Evolutionary conservation across 2,888 invertebrate species (phyloP).

Genomic region (Scaptomyza polygonia): DNA sequence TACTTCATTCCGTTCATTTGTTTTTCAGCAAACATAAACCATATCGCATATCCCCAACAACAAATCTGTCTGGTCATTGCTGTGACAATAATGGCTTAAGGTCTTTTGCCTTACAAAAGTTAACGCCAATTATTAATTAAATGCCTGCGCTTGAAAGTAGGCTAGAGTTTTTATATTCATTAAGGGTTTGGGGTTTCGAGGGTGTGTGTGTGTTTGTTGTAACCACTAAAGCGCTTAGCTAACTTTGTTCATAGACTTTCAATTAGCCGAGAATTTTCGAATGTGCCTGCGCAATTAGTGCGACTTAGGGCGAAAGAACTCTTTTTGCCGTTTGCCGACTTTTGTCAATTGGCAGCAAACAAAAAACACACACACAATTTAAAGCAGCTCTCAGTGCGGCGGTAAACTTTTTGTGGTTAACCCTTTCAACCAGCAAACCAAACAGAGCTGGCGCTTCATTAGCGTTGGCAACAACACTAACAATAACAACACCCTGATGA

Average conservation of each 20-base stretch:
- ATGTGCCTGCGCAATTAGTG: constrained; percentile 60
- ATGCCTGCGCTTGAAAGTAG: constrained; percentile 39
- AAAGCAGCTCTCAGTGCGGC: constrained; percentile 52
- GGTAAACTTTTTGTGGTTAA: constrained; percentile 57
- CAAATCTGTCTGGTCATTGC: constrained; percentile 65
- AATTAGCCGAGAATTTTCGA: constrained; percentile 32
- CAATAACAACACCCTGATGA: constrained; percentile 49
- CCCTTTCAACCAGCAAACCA: constrained; percentile 23
- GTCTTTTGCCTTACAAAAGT: constrained; percentile 7
- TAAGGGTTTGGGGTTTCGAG: neutral
- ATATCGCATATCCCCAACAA: neutral
- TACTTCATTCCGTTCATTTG: too few species aligned
- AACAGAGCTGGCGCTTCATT: constrained; percentile 30
- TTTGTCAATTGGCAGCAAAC: constrained; percentile 22
- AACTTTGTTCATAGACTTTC: constrained; percentile 35
- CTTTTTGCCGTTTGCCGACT: neutral
- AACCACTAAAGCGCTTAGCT: constrained; percentile 73
- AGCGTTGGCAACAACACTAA: constrained; percentile 33
- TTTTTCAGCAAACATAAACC: neutral
- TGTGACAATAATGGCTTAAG: constrained; percentile 67
- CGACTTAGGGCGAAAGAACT: constrained; percentile 44
- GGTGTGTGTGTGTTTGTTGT: neutral
- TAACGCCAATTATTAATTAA: constrained; percentile 56
- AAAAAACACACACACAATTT: constrained; percentile 26
- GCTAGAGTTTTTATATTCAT: constrained; percentile 18